Percentiles rank a stretch among this genome's conserved stretches.
phyloP scores from a whole-genome alignment of 2,113 vertebrate species.

The Actenoides lindsayi region DNA sequence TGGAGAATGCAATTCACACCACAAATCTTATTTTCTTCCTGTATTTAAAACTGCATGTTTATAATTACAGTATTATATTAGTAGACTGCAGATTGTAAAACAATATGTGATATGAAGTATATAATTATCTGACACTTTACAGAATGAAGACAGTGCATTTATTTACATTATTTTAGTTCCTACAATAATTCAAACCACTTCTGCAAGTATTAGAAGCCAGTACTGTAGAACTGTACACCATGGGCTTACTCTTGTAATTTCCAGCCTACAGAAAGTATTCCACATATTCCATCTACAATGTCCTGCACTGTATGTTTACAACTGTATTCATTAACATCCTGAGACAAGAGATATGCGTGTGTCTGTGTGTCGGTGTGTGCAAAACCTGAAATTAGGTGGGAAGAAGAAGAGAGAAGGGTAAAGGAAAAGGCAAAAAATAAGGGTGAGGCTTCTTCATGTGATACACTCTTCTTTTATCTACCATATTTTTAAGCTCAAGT shows the following conservation, averaged over 20 bases:
- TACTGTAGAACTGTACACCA: background rate
- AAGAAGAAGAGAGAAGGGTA: background rate
- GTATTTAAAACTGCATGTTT: background rate
- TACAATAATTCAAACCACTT: background rate
- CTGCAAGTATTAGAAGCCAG: background rate
- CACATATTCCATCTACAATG: background rate
- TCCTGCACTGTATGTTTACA: background rate
- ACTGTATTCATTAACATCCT: background rate
- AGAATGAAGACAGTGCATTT: background rate
- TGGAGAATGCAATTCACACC: background rate
- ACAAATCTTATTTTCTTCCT: background rate
- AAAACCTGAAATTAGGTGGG: background rate
- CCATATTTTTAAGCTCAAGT: background rate
- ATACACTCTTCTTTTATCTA: background rate
- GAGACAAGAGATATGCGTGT: background rate
- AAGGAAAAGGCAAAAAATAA: background rate
- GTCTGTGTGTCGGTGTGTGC: background rate
- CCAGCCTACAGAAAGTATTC: background rate
- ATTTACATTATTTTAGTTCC: background rate
- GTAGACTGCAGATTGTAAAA: background rate
- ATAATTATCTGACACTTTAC: background rate
- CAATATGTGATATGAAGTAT: background rate
- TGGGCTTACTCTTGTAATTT: background rate
- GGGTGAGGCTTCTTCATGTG: background rate
- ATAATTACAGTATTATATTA: background rate